Evolutionary conservation across 2,797 vertebrate genomes (phyloP).

Genomic region (Chaetophractus vellerosus): DNA sequence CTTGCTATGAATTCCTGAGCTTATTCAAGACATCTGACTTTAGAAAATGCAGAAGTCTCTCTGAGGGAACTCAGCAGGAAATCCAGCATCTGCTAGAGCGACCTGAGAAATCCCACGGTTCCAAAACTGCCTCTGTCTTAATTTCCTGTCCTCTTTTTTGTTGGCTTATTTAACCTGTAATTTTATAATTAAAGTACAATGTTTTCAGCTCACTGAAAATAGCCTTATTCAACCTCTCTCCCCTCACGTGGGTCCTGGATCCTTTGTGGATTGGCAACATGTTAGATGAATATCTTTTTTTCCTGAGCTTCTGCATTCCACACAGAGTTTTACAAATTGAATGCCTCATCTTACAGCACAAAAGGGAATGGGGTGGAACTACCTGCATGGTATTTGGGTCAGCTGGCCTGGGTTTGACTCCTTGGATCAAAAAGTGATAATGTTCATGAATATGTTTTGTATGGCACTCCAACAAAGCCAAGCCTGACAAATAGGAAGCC

Average conservation of each 20-base stretch:
- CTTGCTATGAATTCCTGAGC: background rate
- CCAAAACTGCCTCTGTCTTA: conserved; percentile 72
- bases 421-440: background rate
- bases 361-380: background rate
- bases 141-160: conserved; percentile 83
- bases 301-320: background rate
- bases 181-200: conserved; percentile 84
- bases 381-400: background rate
- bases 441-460: background rate
- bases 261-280: conserved; percentile 23
- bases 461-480: background rate
- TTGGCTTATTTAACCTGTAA: conserved; percentile 83
- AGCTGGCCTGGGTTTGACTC: background rate
- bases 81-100: conserved; percentile 75
- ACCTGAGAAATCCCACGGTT: conserved; percentile 76
- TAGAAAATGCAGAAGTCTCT: conserved; percentile 41
- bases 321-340: conserved; percentile 18
- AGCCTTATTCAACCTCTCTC: conserved; percentile 71
- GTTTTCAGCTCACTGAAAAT: conserved; percentile 71
- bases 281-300: background rate
- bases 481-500: background rate
- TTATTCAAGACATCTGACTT: conserved; percentile 62
- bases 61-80: conserved; percentile 64
- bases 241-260: background rate
- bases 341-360: background rate